Conservation (phyloP, 2,888 invertebrate genomes). For the Leptinotarsa haldemani region DNA sequence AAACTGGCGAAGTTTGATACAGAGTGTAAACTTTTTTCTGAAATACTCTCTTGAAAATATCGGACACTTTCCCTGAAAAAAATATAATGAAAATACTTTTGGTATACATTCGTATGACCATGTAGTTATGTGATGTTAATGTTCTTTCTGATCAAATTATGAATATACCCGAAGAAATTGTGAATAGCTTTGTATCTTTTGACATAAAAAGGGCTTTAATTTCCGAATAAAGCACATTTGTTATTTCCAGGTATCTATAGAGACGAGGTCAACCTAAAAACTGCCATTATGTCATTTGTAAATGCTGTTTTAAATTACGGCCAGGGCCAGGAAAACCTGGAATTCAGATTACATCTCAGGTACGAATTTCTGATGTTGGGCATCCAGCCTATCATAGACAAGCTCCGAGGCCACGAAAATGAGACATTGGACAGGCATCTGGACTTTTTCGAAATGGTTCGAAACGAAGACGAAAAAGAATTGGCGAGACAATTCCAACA, state of each 20-base stretch:
- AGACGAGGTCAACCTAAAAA: constrained; percentile 93
- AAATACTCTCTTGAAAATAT: no score
- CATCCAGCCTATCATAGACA: constrained; percentile 95
- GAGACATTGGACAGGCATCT: constrained; percentile 95
- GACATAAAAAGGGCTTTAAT: no score
- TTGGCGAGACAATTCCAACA: constrained; percentile 89
- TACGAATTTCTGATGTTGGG: constrained; percentile 98
- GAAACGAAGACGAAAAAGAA: constrained; percentile 96
- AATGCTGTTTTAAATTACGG: constrained; percentile 97
- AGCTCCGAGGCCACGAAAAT: constrained; percentile 91
- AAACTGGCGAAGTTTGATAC: no score
- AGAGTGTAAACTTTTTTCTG: no score
- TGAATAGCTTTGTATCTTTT: no score
- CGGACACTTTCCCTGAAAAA: no score
- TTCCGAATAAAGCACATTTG: not conserved
- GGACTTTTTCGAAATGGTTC: constrained; percentile 98
- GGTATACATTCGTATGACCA: no score
- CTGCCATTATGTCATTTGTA: constrained; percentile 97
- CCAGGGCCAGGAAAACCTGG: constrained; percentile 93
- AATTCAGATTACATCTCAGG: constrained; percentile 92
- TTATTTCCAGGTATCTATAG: constrained; percentile 77
- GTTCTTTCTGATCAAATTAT: no score
- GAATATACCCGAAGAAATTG: no score
- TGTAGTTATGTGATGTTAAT: no score
- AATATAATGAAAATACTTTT: no score